Conservation (phyloP, 2,888 invertebrate genomes). For the Galerucella calmariensis region DNA sequence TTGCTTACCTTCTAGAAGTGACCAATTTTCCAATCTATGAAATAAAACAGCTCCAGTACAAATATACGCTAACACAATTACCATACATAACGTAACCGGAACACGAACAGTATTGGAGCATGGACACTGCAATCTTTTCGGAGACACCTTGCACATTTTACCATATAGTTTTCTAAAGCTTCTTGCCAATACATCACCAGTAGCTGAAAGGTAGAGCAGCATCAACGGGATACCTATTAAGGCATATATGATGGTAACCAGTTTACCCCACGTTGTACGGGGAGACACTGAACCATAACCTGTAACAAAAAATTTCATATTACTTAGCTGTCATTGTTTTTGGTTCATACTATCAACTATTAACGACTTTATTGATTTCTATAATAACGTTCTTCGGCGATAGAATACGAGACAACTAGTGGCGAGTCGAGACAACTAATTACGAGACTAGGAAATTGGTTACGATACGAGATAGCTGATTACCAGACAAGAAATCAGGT, state of each 20-base stretch:
- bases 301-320: slow-evolving; percentile 59
- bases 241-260: slow-evolving; percentile 87
- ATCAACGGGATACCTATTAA: slow-evolving; percentile 89
- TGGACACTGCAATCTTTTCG: slow-evolving; percentile 58
- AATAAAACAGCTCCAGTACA: slow-evolving; percentile 91
- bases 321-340: not conserved
- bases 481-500: too few species aligned
- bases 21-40: slow-evolving; percentile 92
- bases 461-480: too few species aligned
- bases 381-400: too few species aligned
- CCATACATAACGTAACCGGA: slow-evolving; percentile 86
- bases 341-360: too few species aligned
- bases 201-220: slow-evolving; percentile 87
- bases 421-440: too few species aligned
- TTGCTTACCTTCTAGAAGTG: slow-evolving; percentile 79
- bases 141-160: slow-evolving; percentile 75
- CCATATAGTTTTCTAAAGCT: slow-evolving; percentile 55
- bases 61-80: slow-evolving; percentile 88
- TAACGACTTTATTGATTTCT: too few species aligned
- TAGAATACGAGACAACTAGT: too few species aligned
- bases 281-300: slow-evolving; percentile 89
- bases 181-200: slow-evolving; percentile 86
- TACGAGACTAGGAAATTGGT: too few species aligned
- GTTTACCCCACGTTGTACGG: slow-evolving; percentile 80
- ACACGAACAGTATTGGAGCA: slow-evolving; percentile 77